Conservation (phyloP, 2,888 invertebrate species). For the Epinotia demarniana region DNA sequence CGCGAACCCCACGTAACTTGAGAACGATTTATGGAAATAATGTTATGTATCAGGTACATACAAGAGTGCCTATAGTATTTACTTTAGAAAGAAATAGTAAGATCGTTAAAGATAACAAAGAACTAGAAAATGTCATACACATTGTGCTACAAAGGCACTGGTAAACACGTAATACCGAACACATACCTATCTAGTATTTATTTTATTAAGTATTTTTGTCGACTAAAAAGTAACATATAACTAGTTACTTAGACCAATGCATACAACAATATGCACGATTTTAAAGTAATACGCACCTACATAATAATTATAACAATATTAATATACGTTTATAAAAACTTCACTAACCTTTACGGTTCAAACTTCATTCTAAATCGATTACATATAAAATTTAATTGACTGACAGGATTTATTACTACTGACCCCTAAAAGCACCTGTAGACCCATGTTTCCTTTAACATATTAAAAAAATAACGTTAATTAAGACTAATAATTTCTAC, state of each 20-base stretch:
- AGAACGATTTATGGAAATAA: conserved; percentile 32
- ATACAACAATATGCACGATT: conserved; percentile 31
- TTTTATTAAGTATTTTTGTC: conserved; percentile 19
- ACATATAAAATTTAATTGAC: conserved; percentile 28
- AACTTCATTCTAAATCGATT: conserved; percentile 7
- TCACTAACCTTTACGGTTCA: conserved; percentile 37
- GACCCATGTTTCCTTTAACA: conserved; percentile 9
- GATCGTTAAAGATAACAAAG: conserved; percentile 1
- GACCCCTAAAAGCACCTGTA: conserved; percentile 5
- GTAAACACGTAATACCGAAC: background rate
- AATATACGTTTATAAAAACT: conserved; percentile 35
- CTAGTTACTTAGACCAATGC: background rate
- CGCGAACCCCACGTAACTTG: conserved; percentile 41
- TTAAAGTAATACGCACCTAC: conserved; percentile 15
- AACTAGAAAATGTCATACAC: conserved; percentile 8
- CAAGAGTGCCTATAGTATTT: conserved; percentile 12
- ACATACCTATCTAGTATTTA: conserved; percentile 20
- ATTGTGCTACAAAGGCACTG: background rate
- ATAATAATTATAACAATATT: conserved; percentile 25
- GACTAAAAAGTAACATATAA: conserved; percentile 4
- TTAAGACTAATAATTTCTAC: conserved; percentile 17
- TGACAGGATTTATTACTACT: conserved; percentile 20
- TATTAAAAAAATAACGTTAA: conserved; percentile 14
- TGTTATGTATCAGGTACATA: conserved; percentile 40
- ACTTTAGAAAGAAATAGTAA: conserved; percentile 11